These are phyloP conservation scores for Athalia cordata DNA, from an alignment of 2,888 invertebrate species.

Conservation along the genomic window DNA sequence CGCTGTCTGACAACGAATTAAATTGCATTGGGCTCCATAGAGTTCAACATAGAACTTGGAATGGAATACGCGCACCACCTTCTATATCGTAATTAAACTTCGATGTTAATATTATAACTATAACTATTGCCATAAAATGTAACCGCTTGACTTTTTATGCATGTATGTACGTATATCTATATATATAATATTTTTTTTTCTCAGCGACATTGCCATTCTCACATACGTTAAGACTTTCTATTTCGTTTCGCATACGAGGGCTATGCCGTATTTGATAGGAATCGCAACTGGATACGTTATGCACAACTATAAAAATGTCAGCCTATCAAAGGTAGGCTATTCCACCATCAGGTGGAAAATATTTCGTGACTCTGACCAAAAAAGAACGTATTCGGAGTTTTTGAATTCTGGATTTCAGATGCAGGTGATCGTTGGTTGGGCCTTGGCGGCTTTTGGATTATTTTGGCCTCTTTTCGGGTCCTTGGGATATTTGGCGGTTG, in stretches of 20 bases:
- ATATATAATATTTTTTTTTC: neutral
- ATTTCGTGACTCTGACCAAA: neutral
- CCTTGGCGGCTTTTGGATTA: slow-evolving; percentile 14
- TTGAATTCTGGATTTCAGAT: slow-evolving; percentile 8
- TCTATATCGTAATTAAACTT: slow-evolving; percentile 14
- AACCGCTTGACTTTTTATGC: too few relatives aligned
- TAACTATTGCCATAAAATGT: neutral
- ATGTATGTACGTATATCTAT: neutral
- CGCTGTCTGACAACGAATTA: slow-evolving; percentile 15
- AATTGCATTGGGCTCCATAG: slow-evolving; percentile 14
- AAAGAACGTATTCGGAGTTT: neutral
- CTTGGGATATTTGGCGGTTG: slow-evolving; percentile 7
- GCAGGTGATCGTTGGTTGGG: slow-evolving; percentile 50
- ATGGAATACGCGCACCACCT: neutral
- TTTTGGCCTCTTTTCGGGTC: slow-evolving; percentile 38
- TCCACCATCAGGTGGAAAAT: neutral
- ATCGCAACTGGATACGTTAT: slow-evolving; percentile 44
- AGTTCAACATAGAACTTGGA: slow-evolving; percentile 8
- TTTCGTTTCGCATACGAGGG: slow-evolving; percentile 41
- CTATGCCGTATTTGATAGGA: slow-evolving; percentile 44
- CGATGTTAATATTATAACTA: slow-evolving; percentile 10
- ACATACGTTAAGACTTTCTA: slow-evolving; percentile 37
- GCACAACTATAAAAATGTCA: slow-evolving; percentile 31
- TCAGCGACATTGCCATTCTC: slow-evolving; percentile 32
- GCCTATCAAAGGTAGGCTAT: slow-evolving; percentile 39